These are phyloP conservation scores for Euglossa dilemma DNA, from an alignment of 1,140 invertebrate species.

Conservation along the genomic window DNA sequence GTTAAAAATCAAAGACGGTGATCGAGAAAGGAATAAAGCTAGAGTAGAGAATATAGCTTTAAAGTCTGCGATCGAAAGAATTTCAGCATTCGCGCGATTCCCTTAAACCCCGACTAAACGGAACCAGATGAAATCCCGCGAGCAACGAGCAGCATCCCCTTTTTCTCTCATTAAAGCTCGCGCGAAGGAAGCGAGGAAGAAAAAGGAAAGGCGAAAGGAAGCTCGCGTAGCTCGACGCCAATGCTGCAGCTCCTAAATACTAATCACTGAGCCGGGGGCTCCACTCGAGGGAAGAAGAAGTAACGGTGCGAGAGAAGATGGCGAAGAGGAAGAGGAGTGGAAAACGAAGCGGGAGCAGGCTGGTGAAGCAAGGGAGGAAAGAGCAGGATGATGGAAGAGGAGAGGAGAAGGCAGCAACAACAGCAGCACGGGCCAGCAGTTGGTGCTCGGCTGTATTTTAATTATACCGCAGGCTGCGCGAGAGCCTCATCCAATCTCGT, in stretches of 20 bases:
- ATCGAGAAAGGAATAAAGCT: no score
- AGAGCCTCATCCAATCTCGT: constrained; percentile 69
- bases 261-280: constrained; percentile 42
- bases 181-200: not conserved
- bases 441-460: constrained; percentile 80
- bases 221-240: not conserved
- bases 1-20: no score
- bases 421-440: constrained; percentile 69
- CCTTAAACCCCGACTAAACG: not conserved
- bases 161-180: not conserved
- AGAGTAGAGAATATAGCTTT: no score
- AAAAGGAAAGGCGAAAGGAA: not conserved
- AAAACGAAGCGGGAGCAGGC: not conserved
- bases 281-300: constrained; percentile 29
- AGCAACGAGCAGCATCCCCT: not conserved
- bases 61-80: no score
- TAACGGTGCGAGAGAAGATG: constrained; percentile 26
- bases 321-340: no score
- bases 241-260: not conserved
- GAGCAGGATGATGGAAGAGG: constrained; percentile 63
- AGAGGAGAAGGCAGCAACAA: constrained; percentile 59
- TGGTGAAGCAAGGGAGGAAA: constrained; percentile 59
- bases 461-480: constrained; percentile 54
- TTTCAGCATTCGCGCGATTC: no score
- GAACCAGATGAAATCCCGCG: not conserved